These are phyloP conservation scores for Athetis lepigone DNA, from an alignment of 2,888 invertebrate species.

Conservation along the genomic window DNA sequence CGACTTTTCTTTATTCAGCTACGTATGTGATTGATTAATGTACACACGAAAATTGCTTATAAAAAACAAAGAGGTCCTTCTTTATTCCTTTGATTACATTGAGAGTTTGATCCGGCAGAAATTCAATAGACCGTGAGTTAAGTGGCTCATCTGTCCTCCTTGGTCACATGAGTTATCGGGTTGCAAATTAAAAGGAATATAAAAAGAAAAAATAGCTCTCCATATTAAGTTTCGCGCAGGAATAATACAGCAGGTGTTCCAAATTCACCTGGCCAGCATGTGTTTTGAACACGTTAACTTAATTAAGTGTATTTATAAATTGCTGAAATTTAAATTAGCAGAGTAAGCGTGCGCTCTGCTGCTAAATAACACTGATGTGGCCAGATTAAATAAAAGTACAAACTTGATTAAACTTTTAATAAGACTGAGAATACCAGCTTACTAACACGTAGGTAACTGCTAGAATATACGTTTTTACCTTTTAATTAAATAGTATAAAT, in stretches of 20 bases:
- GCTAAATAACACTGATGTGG: conserved; percentile 64
- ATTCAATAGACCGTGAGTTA: conserved; percentile 84
- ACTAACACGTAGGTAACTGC: conserved; percentile 36
- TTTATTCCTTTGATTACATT: conserved; percentile 70
- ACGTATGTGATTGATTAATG: conserved; percentile 65
- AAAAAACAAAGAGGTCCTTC: conserved; percentile 66
- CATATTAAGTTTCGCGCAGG: conserved; percentile 86
- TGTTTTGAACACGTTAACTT: conserved; percentile 80
- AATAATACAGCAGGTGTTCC: conserved; percentile 83
- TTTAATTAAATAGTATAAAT: conserved; percentile 41
- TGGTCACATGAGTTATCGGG: conserved; percentile 80
- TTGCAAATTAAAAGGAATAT: conserved; percentile 75
- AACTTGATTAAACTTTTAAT: conserved; percentile 60
- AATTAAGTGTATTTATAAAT: conserved; percentile 78
- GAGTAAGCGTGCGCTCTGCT: conserved; percentile 61
- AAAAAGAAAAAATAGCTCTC: conserved; percentile 77
- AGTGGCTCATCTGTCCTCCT: conserved; percentile 85
- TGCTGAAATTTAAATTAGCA: conserved; percentile 70
- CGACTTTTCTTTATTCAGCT: conserved; percentile 63
- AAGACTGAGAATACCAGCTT: conserved; percentile 39
- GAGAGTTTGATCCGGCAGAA: conserved; percentile 70
- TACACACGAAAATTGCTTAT: conserved; percentile 54
- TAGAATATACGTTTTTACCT: conserved; percentile 21
- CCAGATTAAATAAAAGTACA: conserved; percentile 53
- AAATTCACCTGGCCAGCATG: conserved; percentile 86